phyloP scores from a whole-genome alignment of 2,113 vertebrate genomes.

The Lathamus discolor region DNA sequence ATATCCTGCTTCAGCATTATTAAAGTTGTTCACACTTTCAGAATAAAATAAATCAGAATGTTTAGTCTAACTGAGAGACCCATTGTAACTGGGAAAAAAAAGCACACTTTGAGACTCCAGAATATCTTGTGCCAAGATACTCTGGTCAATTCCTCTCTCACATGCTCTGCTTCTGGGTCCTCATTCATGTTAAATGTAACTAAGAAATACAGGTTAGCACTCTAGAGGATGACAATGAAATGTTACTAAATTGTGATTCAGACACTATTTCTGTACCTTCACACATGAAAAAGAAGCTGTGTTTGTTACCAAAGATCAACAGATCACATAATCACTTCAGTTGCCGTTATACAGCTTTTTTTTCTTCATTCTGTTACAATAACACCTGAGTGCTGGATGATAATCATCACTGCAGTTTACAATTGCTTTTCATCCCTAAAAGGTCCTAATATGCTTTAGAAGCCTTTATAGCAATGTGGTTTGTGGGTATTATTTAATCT shows the following conservation, averaged over 20 bases:
- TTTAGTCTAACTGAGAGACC: background rate
- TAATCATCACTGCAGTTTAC: background rate
- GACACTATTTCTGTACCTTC: background rate
- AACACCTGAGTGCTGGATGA: background rate
- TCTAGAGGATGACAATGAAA: background rate
- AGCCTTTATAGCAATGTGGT: background rate
- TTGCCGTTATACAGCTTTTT: background rate
- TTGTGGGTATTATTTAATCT: background rate
- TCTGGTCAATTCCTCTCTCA: background rate
- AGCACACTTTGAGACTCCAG: background rate
- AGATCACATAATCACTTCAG: background rate
- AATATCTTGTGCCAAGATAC: background rate
- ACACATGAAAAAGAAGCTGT: background rate
- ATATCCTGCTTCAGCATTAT: background rate
- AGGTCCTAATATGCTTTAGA: background rate
- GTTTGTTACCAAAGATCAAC: background rate
- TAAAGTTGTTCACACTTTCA: background rate
- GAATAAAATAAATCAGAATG: background rate
- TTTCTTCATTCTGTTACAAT: background rate
- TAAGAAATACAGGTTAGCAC: background rate
- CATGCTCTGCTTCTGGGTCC: background rate
- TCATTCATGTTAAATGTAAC: background rate
- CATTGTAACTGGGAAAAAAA: background rate
- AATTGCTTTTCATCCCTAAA: slow-evolving; percentile 2
- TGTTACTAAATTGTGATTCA: background rate